Evolutionary conservation across 2,797 vertebrate species (phyloP).

Genomic region (Brachyrhaphis roseni): DNA sequence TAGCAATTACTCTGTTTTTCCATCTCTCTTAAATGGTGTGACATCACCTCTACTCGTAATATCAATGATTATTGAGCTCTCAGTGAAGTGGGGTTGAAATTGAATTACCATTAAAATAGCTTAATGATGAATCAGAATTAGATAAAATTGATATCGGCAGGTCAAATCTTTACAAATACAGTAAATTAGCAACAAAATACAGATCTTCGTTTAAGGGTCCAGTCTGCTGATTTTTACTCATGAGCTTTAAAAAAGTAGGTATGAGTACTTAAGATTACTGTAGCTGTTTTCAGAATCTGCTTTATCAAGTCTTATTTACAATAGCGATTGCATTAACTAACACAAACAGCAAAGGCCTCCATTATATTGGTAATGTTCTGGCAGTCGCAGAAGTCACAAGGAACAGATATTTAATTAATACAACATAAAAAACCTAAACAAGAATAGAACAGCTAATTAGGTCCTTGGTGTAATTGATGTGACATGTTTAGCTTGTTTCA

Average conservation of each 20-base stretch:
- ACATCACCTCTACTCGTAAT: not conserved
- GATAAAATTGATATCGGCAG: not conserved
- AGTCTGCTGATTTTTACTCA: not conserved
- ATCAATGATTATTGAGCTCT: not conserved
- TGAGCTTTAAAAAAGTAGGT: conserved; percentile 21
- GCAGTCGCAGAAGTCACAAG: not conserved
- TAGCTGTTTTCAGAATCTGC: not conserved
- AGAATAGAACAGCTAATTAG: conserved; percentile 30
- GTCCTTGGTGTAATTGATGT: conserved; percentile 52
- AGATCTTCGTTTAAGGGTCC: not conserved
- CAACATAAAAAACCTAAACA: conserved; percentile 12
- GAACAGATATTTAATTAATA: conserved; percentile 20
- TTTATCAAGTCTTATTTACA: not conserved
- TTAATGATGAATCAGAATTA: not conserved
- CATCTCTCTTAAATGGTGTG: not conserved
- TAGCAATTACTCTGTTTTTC: not conserved
- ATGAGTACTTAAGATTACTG: not conserved
- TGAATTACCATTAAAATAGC: not conserved
- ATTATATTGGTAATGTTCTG: not conserved
- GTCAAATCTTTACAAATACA: not conserved
- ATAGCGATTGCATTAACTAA: not conserved
- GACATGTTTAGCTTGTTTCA: conserved; percentile 62
- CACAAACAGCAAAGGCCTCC: not conserved
- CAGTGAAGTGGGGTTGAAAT: not conserved
- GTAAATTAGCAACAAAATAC: not conserved